These are phyloP conservation scores for Sebastes melanostomus DNA, from an alignment of 2,797 vertebrate genomes.

Conservation along the genomic window DNA sequence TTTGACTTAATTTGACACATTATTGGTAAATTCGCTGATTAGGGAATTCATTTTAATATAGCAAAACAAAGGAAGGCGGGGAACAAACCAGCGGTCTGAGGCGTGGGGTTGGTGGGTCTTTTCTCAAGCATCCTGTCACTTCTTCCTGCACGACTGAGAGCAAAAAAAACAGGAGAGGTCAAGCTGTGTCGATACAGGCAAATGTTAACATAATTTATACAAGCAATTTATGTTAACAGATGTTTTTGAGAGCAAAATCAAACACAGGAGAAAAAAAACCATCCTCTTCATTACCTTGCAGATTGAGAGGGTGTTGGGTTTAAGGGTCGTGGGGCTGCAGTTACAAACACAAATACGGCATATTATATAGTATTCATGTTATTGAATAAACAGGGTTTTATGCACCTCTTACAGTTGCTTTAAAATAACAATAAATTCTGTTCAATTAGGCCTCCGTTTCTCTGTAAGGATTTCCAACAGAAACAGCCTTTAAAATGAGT, in stretches of 20 bases:
- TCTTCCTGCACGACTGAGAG: slow-evolving; percentile 38
- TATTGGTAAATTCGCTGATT: background rate
- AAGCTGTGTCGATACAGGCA: background rate
- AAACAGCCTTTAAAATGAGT: background rate
- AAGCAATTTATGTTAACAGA: background rate
- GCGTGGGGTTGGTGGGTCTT: slow-evolving; percentile 52
- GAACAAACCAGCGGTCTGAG: slow-evolving; percentile 54
- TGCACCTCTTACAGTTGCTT: background rate
- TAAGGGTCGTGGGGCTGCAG: slow-evolving; percentile 49
- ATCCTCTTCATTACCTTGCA: slow-evolving; percentile 52
- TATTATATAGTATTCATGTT: background rate
- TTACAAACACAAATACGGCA: slow-evolving; percentile 13
- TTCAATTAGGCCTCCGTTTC: background rate
- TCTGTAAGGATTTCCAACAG: background rate
- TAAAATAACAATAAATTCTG: background rate
- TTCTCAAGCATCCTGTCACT: slow-evolving; percentile 14
- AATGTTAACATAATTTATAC: background rate
- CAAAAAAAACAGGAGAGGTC: slow-evolving; percentile 8
- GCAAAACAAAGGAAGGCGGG: background rate
- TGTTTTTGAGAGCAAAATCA: background rate
- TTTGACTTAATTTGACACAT: background rate
- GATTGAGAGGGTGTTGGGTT: slow-evolving; percentile 58
- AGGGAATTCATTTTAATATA: background rate
- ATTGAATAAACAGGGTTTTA: background rate
- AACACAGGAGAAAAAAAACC: background rate